Base-by-base conservation (phyloP, 2,113 vertebrate species). In the Paramisgurnus dabryanus region DNA sequence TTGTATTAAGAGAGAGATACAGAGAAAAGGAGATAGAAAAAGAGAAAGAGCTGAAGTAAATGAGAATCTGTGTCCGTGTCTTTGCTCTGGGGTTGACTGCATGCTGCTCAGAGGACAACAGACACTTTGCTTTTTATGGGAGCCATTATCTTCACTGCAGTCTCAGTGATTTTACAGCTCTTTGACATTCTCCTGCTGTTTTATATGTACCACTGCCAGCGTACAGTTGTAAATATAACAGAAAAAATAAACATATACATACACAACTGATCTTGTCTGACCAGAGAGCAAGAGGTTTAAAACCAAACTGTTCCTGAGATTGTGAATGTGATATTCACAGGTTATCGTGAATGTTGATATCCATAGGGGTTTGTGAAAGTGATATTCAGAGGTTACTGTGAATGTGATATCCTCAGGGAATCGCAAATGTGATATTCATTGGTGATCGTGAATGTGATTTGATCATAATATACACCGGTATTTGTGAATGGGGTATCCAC, bases 71-170 rank as follows among this genome's bases (percentile, higher is more conserved):
- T 12, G 72, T 64, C 72, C 58, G 5, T 11, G 43, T 39, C 72
- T 82, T 39, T 64, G 39, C 80, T 81, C 76, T 64, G 55, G 71
- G 67, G 76, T 68, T 12, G 39, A 68, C 76, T 60, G 74, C 7
- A 80, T 80, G 69, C 17, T 74, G 83, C 78, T 74, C 70, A 82
- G 85, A 85, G 88, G 87, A 89, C 88, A 79, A 67, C 55, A 82
- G 72, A 53, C 22, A 40, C 58, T 8, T 72, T 6, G 83, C 84
- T 75, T 83, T 90, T 89, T 88, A 90, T 87, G 78, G 78, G 70
- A 72, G 76, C 69, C 80, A 88, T 89, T 89, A 89, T 86, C 84
- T 72, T 45, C 71, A 66, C 81, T 79, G 85, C 65, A 80, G 67
- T 13, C 64, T 2, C 63, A 41, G 64, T 66, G 84, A 76, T 66